Evolutionary conservation across 2,888 invertebrate species (phyloP).

Genomic region (Emmelina monodactyla): DNA sequence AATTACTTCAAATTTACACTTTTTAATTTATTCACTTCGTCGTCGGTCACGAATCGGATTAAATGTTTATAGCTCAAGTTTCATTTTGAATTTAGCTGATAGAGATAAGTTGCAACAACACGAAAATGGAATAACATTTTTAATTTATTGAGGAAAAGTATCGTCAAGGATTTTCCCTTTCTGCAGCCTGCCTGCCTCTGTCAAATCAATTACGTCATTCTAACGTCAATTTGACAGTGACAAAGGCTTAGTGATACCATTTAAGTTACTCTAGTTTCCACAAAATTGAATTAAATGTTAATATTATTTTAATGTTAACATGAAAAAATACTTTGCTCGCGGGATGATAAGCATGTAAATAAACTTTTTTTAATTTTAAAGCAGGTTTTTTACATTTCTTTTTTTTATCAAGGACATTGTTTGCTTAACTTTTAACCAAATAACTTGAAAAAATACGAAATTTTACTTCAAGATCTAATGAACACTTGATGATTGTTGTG

Average conservation of each 20-base stretch:
- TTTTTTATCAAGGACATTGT: no score
- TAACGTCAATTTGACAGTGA: conserved; percentile 10
- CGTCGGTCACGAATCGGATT: conserved; percentile 14
- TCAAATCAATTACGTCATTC: neutral
- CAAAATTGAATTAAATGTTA: no score
- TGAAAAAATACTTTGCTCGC: no score
- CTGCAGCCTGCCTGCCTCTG: neutral
- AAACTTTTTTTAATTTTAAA: no score
- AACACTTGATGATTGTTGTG: no score
- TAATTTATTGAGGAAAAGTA: conserved; percentile 47
- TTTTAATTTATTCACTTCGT: conserved; percentile 2
- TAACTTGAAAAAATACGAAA: no score
- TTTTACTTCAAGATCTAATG: no score
- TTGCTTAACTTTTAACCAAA: no score
- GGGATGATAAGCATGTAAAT: no score
- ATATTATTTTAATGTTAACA: no score
- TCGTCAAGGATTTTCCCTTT: conserved; percentile 49
- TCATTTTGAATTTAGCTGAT: conserved; percentile 40
- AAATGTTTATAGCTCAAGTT: conserved; percentile 24
- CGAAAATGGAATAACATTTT: conserved; percentile 58
- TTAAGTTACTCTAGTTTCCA: no score
- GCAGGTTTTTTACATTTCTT: no score
- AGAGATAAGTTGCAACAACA: conserved; percentile 49
- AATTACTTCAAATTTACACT: neutral
- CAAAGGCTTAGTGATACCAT: conserved; percentile 9